phyloP scores from a whole-genome alignment of 2,797 vertebrate genomes.

The Manis javanica region DNA sequence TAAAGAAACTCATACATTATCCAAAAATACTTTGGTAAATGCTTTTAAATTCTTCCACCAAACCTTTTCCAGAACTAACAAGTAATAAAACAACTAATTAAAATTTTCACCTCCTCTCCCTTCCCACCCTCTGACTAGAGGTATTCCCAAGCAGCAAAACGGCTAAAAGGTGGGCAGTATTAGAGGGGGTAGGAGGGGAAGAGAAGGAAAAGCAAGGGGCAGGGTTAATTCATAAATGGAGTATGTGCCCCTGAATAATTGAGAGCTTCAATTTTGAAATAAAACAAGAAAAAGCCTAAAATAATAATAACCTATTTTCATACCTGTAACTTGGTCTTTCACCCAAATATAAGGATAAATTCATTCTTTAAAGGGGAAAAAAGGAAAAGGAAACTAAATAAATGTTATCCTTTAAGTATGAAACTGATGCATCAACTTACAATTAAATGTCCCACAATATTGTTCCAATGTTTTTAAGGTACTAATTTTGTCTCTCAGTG shows the following conservation, averaged over 20 bases:
- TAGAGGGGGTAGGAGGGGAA: conserved; percentile 68
- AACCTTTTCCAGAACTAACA: conserved; percentile 74
- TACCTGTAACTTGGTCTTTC: conserved; percentile 85
- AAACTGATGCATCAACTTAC: conserved; percentile 82
- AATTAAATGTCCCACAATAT: conserved; percentile 74
- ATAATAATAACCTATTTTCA: conserved; percentile 85
- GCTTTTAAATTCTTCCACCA: conserved; percentile 75
- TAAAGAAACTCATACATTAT: conserved; percentile 70
- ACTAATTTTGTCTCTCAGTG: conserved; percentile 65
- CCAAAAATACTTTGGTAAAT: conserved; percentile 77
- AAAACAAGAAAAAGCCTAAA: conserved; percentile 84
- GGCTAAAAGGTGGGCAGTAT: conserved; percentile 76
- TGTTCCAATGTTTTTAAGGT: conserved; percentile 65
- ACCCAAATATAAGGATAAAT: conserved; percentile 86
- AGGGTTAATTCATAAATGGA: conserved; percentile 74
- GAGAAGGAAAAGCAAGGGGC: conserved; percentile 77
- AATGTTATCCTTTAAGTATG: conserved; percentile 83
- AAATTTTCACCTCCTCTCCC: conserved; percentile 82
- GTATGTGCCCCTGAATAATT: conserved; percentile 82
- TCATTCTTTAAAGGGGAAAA: conserved; percentile 85
- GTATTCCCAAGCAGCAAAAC: conserved; percentile 80
- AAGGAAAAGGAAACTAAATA: conserved; percentile 86
- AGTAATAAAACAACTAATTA: conserved; percentile 65
- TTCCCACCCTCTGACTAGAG: conserved; percentile 82
- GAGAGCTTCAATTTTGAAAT: conserved; percentile 83